Evolutionary conservation across 1,140 invertebrate species (phyloP), one percentile per base, ranked within the genome.

Genomic region (Onthophagus taurus): DNA sequence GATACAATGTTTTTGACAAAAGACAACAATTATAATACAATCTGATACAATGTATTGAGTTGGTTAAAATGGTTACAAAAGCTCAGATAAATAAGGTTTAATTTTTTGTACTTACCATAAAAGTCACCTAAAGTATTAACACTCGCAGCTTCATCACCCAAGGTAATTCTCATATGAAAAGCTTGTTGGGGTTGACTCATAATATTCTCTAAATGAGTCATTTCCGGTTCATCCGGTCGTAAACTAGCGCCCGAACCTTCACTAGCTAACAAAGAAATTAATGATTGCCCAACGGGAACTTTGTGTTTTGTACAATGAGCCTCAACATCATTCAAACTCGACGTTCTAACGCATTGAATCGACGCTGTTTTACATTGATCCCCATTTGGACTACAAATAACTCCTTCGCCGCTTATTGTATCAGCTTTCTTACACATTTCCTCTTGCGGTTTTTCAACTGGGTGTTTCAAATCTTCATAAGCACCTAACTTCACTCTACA

Each of bases 401-500:
- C 58, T 8, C 60, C 60, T 49, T 57, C 51, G 2, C 42, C 50
- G 9, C 38, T 51, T n/a, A 50, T 44, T n/a, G 49, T 36, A 33
- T 52, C 53, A 14, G 51, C 49, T 17, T 55, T 47, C 21, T 42
- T 47, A 42, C 57, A 59, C 47, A 58, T 55, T 31, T 47, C 55
- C 21, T 53, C 51, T 9, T 31, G 12, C 8, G 41, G 20, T 21
- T 43, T 45, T 14, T 50, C 37, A 18, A 31, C 24, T 12, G 39
- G 39, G n/a, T 17, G 45, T 34, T 45, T 49, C 17, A 34, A 38
- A 14, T 51, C 46, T 12, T 55, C 49, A 35, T 47, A 50, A 20
- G 34, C 42, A 9, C 55, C 59, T 16, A 67, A 51, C 49, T 64
- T 65, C 42, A 64, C 59, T 47, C 72, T 65, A 54, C 80, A 84